Conservation (phyloP, 2,888 invertebrate genomes). For the Acanthosepion pharaonis region DNA sequence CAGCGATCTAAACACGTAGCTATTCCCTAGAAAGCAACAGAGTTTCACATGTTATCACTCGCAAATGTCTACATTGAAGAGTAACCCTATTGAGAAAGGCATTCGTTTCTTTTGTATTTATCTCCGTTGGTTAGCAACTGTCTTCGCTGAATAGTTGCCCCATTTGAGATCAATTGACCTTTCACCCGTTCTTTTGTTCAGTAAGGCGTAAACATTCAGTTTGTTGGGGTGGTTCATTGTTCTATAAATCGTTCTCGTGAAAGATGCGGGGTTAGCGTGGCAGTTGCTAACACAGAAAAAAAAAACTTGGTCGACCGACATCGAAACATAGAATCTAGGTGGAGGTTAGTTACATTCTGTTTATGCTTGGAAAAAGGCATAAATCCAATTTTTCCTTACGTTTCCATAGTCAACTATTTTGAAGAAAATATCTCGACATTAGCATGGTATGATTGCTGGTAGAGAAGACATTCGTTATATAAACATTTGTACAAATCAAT, state of each 20-base stretch:
- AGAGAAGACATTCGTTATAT: too few species aligned
- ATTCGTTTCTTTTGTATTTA: neutral
- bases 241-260: neutral
- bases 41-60: neutral
- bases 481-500: too few species aligned
- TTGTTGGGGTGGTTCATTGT: neutral
- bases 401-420: too few species aligned
- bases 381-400: too few species aligned
- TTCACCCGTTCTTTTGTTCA: neutral
- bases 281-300: neutral
- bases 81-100: neutral
- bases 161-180: neutral
- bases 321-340: too few species aligned
- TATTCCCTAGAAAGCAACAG: neutral
- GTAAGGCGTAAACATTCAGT: neutral
- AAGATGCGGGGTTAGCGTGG: neutral
- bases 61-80: neutral
- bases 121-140: neutral
- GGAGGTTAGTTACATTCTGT: too few species aligned
- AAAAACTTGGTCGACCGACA: too few species aligned
- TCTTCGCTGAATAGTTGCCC: neutral
- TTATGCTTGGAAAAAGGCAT: too few species aligned
- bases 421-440: too few species aligned
- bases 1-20: neutral
- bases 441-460: too few species aligned